Percentiles rank a stretch among this genome's conserved stretches.
Evolutionary conservation across 1,140 invertebrate genomes (phyloP).

Genomic region (Drosophila orena): DNA sequence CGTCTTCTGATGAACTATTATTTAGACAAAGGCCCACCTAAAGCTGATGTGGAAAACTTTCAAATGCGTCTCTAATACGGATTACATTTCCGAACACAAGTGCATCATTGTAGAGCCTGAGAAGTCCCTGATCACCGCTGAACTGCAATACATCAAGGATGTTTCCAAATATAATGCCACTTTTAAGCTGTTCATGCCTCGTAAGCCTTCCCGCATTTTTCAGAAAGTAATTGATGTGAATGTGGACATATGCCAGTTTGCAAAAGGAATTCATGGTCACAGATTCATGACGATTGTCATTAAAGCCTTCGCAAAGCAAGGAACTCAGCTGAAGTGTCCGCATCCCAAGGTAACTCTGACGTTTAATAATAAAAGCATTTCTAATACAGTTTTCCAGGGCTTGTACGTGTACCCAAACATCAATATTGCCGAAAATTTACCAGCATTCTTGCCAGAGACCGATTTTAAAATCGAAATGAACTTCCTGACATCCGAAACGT

Average conservation of each 20-base stretch:
- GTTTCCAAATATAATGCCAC: slow-evolving; percentile 32
- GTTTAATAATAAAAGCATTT: too few species aligned
- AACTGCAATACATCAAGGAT: slow-evolving; percentile 16
- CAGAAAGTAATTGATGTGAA: slow-evolving; percentile 47
- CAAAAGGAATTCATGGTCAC: slow-evolving; percentile 17
- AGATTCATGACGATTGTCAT: slow-evolving; percentile 24
- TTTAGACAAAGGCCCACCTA: slow-evolving; percentile 6
- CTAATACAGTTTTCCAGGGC: slow-evolving; percentile 24
- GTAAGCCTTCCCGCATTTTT: not conserved
- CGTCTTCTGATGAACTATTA: not conserved
- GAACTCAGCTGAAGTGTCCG: slow-evolving; percentile 39
- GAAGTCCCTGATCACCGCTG: slow-evolving; percentile 16
- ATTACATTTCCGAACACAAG: slow-evolving; percentile 13
- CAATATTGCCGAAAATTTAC: slow-evolving; percentile 39
- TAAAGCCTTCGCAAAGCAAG: slow-evolving; percentile 23
- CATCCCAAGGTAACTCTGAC: slow-evolving; percentile 23
- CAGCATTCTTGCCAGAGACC: slow-evolving; percentile 38
- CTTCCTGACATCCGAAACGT: slow-evolving; percentile 8
- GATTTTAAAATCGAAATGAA: slow-evolving; percentile 50
- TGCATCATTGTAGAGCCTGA: slow-evolving; percentile 40
- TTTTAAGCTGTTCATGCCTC: slow-evolving; percentile 26
- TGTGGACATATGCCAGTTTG: slow-evolving; percentile 43
- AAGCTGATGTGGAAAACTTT: slow-evolving; percentile 41
- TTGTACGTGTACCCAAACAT: slow-evolving; percentile 40
- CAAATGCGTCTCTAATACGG: slow-evolving; percentile 10